Evolutionary conservation across 2,888 invertebrate species (phyloP).

Genomic region (Melinopterus prodromus): DNA sequence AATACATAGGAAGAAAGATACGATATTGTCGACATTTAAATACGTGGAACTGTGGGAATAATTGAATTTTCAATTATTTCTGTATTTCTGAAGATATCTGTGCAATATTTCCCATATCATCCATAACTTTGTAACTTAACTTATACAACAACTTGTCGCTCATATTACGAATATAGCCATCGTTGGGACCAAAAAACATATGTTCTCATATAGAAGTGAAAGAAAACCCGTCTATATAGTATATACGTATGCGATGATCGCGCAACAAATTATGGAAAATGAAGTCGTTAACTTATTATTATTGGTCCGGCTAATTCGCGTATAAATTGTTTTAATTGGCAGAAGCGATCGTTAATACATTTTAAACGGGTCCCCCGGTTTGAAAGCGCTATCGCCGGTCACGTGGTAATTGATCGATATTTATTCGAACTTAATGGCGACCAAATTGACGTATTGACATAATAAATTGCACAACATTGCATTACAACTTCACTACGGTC

Average conservation of each 20-base stretch:
- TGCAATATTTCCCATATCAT: no score
- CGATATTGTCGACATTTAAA: no score
- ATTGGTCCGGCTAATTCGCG: slow-evolving; percentile 10
- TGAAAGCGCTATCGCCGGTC: not conserved
- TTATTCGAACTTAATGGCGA: slow-evolving; percentile 23
- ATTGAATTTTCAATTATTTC: no score
- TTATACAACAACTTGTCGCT: no score
- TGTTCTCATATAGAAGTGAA: not conserved
- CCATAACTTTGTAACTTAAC: no score
- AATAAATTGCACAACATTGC: slow-evolving; percentile 18
- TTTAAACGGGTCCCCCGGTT: slow-evolving; percentile 11
- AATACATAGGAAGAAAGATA: no score
- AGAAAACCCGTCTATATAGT: not conserved
- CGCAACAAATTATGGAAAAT: slow-evolving; percentile 18
- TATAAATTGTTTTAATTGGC: slow-evolving; percentile 22
- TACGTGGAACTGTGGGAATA: no score
- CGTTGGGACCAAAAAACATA: no score
- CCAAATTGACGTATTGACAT: slow-evolving; percentile 23
- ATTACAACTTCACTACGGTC: slow-evolving; percentile 9
- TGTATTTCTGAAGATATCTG: no score
- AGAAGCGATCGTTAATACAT: slow-evolving; percentile 15
- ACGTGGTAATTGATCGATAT: slow-evolving; percentile 25
- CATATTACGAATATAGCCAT: no score
- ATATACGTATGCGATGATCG: not conserved
- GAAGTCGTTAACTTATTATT: slow-evolving; percentile 26